Base-by-base conservation (phyloP, 2,797 vertebrate genomes). In the Diplodus sargus region DNA sequence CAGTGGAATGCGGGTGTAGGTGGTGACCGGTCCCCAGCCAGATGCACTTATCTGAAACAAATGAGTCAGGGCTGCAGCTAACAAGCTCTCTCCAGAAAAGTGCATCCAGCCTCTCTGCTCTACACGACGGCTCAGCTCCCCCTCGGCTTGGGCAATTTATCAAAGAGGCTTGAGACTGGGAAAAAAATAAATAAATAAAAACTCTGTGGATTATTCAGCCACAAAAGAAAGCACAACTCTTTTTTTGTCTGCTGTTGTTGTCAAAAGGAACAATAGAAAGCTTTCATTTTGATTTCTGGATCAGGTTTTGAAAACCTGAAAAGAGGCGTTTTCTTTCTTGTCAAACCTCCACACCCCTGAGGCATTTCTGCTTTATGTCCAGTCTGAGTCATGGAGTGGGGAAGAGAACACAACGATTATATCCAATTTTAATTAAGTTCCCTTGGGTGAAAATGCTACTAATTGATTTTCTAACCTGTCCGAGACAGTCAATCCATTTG, bases 381-480 rank as follows among this genome's bases (percentile, higher is more conserved):
- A 30, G 54, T 70, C 66, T 75, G 23, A 76, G 52, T 73, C 79
- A 70, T 30, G 53, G 18, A 48, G 61, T n/a, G 48, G 43, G 53
- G 69, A 73, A 30, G 8, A 62, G 61, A 83, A 82, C 42, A 72
- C 79, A 78, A 70, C 18, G 3, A 79, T 87, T 88, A 79, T n/a
- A 71, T 62, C 58, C 49, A 2, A 70, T 85, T 92, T 89, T 87
- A 91, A 91, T 92, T 82, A 85, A 79, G 47, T 87, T 79, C 82
- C 85, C 52, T 39, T 64, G 83, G 89, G 72, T 65, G 67, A 85
- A 34, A 82, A 85, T 84, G 72, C 65, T 67, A 47, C 82, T 89
- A 89, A 92, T 90, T 90, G 87, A 90, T 90, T 92, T 90, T 88
- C 59, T 77, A 87, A 88, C 85, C 86, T 79, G 78, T 78, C 80